phyloP scores from a whole-genome alignment of 2,888 invertebrate species.

The Melikaiella ostensackeni region DNA sequence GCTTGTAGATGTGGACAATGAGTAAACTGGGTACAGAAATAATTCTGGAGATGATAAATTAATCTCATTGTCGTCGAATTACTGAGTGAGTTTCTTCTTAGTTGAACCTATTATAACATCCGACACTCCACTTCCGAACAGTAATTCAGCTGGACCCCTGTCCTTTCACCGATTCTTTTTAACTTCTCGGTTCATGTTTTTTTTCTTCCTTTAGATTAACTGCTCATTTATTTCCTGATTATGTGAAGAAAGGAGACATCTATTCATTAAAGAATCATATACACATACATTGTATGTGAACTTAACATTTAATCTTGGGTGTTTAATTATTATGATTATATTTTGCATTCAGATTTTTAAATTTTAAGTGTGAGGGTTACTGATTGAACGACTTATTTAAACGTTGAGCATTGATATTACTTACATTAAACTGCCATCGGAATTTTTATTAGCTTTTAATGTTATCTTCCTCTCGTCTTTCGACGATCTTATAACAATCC shows the following conservation, averaged over 20 bases:
- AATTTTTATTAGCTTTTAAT: slow-evolving; percentile 23
- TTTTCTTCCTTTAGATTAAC: neutral
- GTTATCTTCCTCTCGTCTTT: slow-evolving; percentile 24
- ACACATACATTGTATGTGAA: too few relatives aligned
- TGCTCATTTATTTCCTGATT: neutral
- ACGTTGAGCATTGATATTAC: neutral
- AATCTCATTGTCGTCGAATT: slow-evolving; percentile 36
- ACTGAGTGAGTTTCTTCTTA: slow-evolving; percentile 15
- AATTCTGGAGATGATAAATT: slow-evolving; percentile 34
- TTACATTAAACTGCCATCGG: neutral
- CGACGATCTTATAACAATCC: slow-evolving; percentile 33
- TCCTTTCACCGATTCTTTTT: slow-evolving; percentile 5
- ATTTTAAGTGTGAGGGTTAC: neutral
- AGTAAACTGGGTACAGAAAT: slow-evolving; percentile 13
- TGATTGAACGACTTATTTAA: neutral
- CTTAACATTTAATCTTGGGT: neutral
- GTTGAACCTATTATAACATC: slow-evolving; percentile 12
- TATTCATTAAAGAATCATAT: neutral
- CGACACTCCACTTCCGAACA: slow-evolving; percentile 12
- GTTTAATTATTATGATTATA: neutral
- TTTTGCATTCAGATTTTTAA: neutral
- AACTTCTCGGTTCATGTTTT: neutral
- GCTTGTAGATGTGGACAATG: neutral
- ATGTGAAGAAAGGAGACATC: neutral
- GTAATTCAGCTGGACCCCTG: neutral